These are phyloP conservation scores for Hydrocynus forskahlii DNA, from an alignment of 2,797 vertebrate genomes.

Conservation along the genomic window DNA sequence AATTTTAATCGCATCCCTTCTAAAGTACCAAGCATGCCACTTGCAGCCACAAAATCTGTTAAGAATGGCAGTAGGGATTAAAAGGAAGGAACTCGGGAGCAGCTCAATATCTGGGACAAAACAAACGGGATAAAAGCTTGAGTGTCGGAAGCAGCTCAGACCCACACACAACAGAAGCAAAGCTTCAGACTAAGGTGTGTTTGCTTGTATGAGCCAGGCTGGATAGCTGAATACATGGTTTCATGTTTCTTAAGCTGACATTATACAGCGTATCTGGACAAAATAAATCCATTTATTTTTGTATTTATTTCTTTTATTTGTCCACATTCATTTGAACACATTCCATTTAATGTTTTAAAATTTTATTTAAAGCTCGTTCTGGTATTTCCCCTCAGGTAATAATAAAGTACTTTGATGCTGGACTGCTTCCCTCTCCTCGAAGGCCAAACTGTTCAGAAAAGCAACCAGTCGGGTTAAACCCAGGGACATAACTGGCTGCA, in stretches of 20 bases:
- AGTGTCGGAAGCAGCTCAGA: not conserved
- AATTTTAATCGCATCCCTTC: conserved; percentile 10
- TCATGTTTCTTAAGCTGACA: no score
- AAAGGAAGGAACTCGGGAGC: not conserved
- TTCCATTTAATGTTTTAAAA: no score
- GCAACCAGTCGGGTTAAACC: not conserved
- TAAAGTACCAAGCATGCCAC: not conserved
- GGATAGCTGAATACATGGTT: not conserved
- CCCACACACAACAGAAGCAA: not conserved
- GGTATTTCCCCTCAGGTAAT: not conserved
- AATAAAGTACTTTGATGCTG: not conserved
- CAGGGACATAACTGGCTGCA: conserved; percentile 54
- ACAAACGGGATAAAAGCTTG: not conserved
- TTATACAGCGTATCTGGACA: not conserved
- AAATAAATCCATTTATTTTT: not conserved
- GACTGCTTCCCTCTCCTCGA: not conserved
- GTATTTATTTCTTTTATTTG: not conserved
- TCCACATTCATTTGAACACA: no score
- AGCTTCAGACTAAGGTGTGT: not conserved
- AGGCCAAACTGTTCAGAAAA: not conserved
- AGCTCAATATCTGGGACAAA: conserved; percentile 3
- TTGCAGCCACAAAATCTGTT: not conserved
- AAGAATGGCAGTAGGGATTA: not conserved
- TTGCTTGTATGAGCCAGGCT: not conserved
- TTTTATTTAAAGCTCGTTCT: no score